Evolutionary conservation across 2,113 vertebrate species (phyloP).

Genomic region (Theropithecus gelada): DNA sequence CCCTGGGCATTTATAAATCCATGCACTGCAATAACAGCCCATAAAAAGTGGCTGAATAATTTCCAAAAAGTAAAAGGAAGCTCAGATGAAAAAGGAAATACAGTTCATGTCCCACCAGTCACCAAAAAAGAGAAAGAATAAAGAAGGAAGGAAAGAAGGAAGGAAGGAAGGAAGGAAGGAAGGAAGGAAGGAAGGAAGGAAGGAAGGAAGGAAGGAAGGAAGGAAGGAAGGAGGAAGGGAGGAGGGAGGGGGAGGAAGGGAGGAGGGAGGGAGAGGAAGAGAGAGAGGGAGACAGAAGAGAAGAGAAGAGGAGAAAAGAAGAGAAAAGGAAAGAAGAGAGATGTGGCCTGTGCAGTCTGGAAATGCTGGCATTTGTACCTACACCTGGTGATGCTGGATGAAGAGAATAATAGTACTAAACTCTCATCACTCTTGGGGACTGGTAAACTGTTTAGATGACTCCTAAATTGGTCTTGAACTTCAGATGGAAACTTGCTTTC

Average conservation of each 20-base stretch:
- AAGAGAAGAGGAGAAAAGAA: too few species aligned
- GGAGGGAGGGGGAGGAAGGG: fast-evolving
- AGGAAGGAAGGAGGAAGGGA: fast-evolving
- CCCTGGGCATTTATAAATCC: background rate
- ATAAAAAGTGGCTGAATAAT: background rate
- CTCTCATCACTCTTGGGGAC: background rate
- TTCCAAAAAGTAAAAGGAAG: background rate
- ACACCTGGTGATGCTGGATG: background rate
- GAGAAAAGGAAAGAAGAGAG: too few species aligned
- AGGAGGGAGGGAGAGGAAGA: background rate
- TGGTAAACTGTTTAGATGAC: background rate
- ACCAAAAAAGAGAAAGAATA: background rate
- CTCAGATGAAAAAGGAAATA: background rate
- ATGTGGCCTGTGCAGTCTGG: background rate
- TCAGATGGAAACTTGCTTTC: background rate
- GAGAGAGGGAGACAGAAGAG: background rate
- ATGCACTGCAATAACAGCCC: background rate
- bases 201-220: too few species aligned
- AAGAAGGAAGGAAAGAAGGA: background rate
- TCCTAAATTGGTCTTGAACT: background rate
- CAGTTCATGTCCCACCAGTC: background rate
- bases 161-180: too few species aligned
- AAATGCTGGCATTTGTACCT: background rate
- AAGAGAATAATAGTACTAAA: background rate
- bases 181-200: fast-evolving